A percentile compares a stretch with the other conserved stretches of the same genome.
phyloP scores from a whole-genome alignment of 2,113 vertebrate species.

The Chionis minor region DNA sequence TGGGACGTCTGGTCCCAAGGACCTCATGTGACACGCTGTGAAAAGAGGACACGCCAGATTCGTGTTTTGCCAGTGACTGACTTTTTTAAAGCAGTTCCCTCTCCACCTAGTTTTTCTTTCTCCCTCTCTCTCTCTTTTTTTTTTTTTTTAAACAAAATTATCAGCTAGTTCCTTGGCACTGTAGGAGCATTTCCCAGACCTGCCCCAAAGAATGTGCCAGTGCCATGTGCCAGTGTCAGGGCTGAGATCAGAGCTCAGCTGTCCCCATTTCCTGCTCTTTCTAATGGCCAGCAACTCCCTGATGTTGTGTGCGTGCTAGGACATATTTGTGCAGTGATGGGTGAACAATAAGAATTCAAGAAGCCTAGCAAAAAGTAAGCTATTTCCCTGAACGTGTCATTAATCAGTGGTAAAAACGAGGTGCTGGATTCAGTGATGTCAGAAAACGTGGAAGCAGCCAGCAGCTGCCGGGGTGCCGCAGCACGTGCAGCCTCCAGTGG shows the following conservation, averaged over 20 bases:
- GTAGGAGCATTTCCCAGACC: not conserved
- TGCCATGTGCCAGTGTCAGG: not conserved
- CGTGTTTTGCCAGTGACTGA: no score
- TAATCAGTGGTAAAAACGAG: not conserved
- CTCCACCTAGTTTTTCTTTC: not conserved
- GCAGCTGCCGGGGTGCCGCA: constrained; percentile 21
- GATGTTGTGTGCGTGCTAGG: not conserved
- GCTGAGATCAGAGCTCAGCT: not conserved
- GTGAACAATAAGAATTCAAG: not conserved
- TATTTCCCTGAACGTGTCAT: not conserved
- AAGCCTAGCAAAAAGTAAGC: not conserved
- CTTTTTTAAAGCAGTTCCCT: not conserved
- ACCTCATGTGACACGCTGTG: not conserved
- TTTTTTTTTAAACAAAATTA: not conserved
- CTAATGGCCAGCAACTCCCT: not conserved
- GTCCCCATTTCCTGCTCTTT: not conserved
- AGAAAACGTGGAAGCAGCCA: constrained; percentile 37
- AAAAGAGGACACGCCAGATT: not conserved
- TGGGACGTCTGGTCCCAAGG: not conserved
- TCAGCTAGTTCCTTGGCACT: fast-evolving
- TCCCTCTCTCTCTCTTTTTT: not conserved
- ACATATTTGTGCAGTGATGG: not conserved
- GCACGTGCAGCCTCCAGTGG: constrained; percentile 30
- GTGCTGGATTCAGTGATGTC: not conserved
- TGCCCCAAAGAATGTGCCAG: not conserved